Percentiles rank a stretch among this genome's conserved stretches.
These are phyloP conservation scores for Crepidodera aurea DNA, from an alignment of 2,888 invertebrate genomes.

Conservation along the genomic window DNA sequence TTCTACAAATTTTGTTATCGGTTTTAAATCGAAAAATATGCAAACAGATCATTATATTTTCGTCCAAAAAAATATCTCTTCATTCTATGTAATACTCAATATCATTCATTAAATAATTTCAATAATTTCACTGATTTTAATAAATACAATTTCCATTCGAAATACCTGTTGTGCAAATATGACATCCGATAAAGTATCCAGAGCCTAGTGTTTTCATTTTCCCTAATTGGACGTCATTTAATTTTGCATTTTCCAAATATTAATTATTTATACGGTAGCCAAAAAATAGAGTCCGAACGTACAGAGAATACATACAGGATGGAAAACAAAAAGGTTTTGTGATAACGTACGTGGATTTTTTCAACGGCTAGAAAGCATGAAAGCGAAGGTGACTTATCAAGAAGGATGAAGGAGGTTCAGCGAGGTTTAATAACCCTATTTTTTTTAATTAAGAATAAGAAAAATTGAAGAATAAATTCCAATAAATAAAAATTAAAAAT, in stretches of 20 bases:
- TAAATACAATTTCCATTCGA: not conserved
- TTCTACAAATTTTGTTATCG: too few species aligned
- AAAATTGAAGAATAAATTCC: too few species aligned
- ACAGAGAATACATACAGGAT: not conserved
- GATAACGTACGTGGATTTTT: too few species aligned
- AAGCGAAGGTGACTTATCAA: too few species aligned
- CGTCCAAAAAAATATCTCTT: not conserved
- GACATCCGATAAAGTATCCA: constrained; percentile 10
- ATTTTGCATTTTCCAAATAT: constrained; percentile 10
- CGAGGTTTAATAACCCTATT: too few species aligned
- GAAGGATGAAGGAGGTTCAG: too few species aligned
- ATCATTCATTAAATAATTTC: not conserved
- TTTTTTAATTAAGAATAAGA: too few species aligned
- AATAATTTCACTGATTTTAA: not conserved
- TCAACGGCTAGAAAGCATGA: too few species aligned
- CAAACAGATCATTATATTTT: too few species aligned
- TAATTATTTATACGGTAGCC: not conserved
- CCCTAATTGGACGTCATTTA: constrained; percentile 16
- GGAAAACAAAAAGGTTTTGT: not conserved
- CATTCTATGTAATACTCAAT: too few species aligned
- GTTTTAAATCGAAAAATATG: too few species aligned
- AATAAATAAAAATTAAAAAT: too few species aligned
- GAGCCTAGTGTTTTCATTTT: constrained; percentile 1
- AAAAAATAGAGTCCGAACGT: not conserved
- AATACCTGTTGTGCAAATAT: constrained; percentile 12